Conservation (phyloP, 2,797 vertebrate species). For the Tympanoctomys barrerae region DNA sequence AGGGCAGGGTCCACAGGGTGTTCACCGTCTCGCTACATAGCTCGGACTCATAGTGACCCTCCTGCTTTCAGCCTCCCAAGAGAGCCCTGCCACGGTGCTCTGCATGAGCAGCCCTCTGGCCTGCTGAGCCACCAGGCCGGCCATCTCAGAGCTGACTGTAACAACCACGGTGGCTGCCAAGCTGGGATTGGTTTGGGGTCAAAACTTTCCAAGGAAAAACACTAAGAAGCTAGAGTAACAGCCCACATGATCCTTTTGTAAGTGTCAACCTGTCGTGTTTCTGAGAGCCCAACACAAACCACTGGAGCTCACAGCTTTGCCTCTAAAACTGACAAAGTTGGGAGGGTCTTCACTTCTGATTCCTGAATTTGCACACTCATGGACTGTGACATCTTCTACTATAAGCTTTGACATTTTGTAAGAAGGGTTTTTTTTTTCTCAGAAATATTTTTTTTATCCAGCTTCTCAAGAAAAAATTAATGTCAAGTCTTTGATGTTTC, state of each 20-base stretch:
- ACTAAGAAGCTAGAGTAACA: neutral
- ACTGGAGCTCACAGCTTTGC: neutral
- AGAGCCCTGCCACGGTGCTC: no score
- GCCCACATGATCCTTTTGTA: neutral
- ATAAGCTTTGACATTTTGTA: neutral
- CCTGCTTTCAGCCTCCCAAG: no score
- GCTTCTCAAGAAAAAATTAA: constrained; percentile 63
- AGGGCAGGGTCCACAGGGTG: no score
- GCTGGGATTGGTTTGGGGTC: neutral
- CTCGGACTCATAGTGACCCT: no score
- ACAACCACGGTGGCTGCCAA: constrained; percentile 12
- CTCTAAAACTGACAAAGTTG: neutral
- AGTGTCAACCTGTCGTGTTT: neutral
- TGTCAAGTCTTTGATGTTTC: neutral
- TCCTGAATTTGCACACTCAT: neutral
- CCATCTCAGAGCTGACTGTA: neutral
- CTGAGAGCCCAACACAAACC: neutral
- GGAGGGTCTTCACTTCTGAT: neutral
- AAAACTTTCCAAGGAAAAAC: neutral
- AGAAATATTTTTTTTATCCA: constrained; percentile 39
- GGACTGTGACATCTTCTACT: constrained; percentile 1
- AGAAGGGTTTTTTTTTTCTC: constrained; percentile 16
- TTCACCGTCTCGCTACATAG: no score
- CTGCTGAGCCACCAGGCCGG: no score
- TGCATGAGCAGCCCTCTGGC: no score